Conservation (phyloP, 1,140 invertebrate species). For the Galleria mellonella region DNA sequence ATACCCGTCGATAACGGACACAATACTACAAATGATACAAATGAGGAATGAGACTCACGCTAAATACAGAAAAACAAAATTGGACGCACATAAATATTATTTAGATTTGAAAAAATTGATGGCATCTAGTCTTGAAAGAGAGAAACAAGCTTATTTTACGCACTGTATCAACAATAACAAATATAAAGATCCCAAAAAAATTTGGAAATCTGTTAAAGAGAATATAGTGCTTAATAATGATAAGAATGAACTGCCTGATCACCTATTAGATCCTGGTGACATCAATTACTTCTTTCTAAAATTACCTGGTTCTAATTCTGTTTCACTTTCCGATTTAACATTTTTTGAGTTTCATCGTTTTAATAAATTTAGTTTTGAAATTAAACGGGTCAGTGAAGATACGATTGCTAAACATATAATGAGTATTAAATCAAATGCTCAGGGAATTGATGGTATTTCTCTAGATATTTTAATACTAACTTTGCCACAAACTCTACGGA, state of each 20-base stretch:
- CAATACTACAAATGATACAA: background rate
- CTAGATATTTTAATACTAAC: constrained; percentile 6
- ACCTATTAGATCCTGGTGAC: constrained; percentile 5
- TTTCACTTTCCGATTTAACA: background rate
- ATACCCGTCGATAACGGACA: background rate
- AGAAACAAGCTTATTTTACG: constrained; percentile 1
- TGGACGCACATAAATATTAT: background rate
- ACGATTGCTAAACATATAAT: background rate
- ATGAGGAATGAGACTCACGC: background rate
- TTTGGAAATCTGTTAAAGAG: constrained; percentile 1
- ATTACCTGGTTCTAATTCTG: background rate
- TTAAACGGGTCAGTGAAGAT: background rate
- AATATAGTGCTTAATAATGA: background rate
- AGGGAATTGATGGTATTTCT: constrained; percentile 9
- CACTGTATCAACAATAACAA: background rate
- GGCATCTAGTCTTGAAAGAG: background rate
- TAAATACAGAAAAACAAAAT: background rate
- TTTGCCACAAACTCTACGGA: constrained; percentile 3
- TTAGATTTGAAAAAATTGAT: background rate
- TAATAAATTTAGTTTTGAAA: background rate
- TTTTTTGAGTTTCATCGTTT: background rate
- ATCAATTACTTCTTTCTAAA: constrained; percentile 2
- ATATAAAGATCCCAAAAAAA: background rate
- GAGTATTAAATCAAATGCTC: constrained; percentile 1
- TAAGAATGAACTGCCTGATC: background rate